These are phyloP conservation scores for Saxidomus purpurata DNA, from an alignment of 1,140 invertebrate genomes.

Conservation along the genomic window DNA sequence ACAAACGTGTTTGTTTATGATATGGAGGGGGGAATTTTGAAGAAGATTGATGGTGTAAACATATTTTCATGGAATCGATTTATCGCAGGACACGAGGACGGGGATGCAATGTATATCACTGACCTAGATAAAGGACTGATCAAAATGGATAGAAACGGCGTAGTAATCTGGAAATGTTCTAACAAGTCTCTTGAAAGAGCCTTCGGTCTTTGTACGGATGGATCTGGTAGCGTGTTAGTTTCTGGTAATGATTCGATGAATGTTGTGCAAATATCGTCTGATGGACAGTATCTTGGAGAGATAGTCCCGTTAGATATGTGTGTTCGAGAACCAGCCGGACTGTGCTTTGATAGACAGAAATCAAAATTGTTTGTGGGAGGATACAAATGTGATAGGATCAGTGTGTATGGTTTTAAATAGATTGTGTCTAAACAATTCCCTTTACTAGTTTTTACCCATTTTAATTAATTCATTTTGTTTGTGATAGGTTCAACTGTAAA, in stretches of 20 bases:
- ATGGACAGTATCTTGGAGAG: neutral
- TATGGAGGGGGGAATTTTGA: neutral
- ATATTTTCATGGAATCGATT: neutral
- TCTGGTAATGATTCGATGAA: neutral
- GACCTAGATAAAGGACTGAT: neutral
- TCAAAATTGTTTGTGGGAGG: neutral
- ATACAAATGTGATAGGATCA: neutral
- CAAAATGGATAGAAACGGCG: neutral
- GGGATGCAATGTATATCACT: neutral
- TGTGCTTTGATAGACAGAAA: neutral
- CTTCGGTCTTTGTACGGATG: conserved; percentile 6
- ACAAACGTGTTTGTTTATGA: neutral
- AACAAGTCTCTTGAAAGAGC: neutral
- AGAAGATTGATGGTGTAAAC: neutral
- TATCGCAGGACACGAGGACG: neutral
- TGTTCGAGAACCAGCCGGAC: neutral
- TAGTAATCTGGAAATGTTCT: neutral
- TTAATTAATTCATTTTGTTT: no score
- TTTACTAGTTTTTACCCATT: no score
- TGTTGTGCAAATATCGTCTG: neutral
- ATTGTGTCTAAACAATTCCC: neutral
- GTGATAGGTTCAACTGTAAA: no score
- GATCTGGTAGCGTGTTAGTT: neutral
- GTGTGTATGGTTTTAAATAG: neutral
- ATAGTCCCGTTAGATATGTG: neutral